Evolutionary conservation across 2,888 invertebrate species (phyloP), one percentile per base, ranked within the genome.

Genomic region (Leptopilina syphax): DNA sequence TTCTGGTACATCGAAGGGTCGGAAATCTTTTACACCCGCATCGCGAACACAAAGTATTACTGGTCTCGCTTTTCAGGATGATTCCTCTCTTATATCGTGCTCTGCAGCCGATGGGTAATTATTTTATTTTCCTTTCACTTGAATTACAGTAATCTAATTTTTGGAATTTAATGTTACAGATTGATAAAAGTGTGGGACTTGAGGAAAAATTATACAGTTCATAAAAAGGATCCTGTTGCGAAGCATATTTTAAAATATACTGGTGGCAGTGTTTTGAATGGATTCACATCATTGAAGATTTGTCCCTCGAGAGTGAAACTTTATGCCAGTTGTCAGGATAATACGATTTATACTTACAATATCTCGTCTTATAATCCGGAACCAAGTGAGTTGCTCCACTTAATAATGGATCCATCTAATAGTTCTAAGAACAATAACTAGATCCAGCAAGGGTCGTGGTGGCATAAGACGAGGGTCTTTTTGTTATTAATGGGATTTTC

Each of bases 321-420:
- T 5, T 98, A 96, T 92, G 98, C 97, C 8, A 97, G 95, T 91
- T 97, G 97, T 91, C 96, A 97, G 94, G 97, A 98, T 91, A 95
- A 96, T 89, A 95, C 95, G 70, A 96, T 98, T 82, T 98, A 98
- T 90, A 95, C 96, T 89, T 98, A 96, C 90, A 97, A 98, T 90
- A 92, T 97, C 77, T 93, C 95, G 3, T 94, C 96, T 0, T 96
- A 95, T 90, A 93, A 94, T 87, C 91, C 94, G 13, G 91, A 95
- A 78, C 96, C 97, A 86, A 90, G 94, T 93, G 92, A 86, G 85
- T 82, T 34, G 70, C 13, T 18, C 18, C 18, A n/a, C 1, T 34
- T 34, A 60, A 44, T 76, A 70, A 3, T 34, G 0, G 34, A 34
- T 34, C 34, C 1, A 3, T 27, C 27, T 27, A 18, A 18, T 18